A percentile compares a stretch with the other conserved stretches of the same genome.
Conservation (phyloP, 1,140 invertebrate genomes). For the Euschistus heros region DNA sequence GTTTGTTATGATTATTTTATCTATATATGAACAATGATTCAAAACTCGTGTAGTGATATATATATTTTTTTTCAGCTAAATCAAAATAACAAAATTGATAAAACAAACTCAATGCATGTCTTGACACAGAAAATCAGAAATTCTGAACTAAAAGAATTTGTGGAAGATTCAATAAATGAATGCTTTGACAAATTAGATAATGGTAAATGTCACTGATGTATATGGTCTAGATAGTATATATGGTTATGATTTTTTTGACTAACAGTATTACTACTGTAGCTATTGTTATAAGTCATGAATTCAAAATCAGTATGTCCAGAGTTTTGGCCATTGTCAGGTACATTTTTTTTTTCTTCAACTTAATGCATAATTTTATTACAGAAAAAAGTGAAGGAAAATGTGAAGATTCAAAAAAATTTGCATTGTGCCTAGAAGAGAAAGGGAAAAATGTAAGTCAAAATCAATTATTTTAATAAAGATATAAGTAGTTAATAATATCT, state of each 20-base stretch:
- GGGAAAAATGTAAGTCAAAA: conserved; percentile 17
- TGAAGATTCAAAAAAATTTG: conserved; percentile 26
- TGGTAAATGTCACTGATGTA: conserved; percentile 18
- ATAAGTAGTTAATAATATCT: too few species aligned
- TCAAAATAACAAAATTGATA: conserved; percentile 26
- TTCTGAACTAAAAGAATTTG: conserved; percentile 29
- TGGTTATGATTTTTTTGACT: background rate
- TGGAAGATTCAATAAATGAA: conserved; percentile 29
- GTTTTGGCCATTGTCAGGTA: too few species aligned
- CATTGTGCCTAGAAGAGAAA: conserved; percentile 28
- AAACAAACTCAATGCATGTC: conserved; percentile 21
- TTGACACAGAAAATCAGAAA: conserved; percentile 29
- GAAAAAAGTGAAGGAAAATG: conserved; percentile 25
- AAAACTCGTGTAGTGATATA: background rate
- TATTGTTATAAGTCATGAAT: too few species aligned
- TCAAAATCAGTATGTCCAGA: too few species aligned
- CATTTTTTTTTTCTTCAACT: too few species aligned
- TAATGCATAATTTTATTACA: background rate
- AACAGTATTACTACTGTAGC: too few species aligned
- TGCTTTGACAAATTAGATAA: conserved; percentile 30
- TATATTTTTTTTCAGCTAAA: conserved; percentile 26
- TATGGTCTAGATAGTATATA: background rate
- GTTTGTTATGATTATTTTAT: conserved; percentile 22
- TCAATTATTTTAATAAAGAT: too few species aligned
- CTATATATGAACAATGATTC: background rate